These are phyloP conservation scores for Lagocephalus sceleratus DNA, from an alignment of 2,797 vertebrate genomes.

Conservation along the genomic window DNA sequence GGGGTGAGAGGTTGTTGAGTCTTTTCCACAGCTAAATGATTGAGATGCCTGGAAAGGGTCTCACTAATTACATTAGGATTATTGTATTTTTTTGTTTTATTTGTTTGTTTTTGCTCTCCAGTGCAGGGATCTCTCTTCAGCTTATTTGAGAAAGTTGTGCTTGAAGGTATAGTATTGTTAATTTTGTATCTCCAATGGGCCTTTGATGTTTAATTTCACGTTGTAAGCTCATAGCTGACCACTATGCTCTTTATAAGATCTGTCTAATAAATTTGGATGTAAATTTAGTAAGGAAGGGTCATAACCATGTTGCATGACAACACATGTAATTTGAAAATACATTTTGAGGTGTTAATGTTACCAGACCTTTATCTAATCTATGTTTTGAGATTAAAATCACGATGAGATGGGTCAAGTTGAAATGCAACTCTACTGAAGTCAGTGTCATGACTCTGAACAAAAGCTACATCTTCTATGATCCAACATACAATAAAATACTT, in stretches of 20 bases:
- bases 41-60: constrained; percentile 47
- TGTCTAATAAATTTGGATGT: background rate
- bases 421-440: constrained; percentile 24
- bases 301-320: constrained; percentile 15
- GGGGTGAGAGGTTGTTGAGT: background rate
- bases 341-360: constrained; percentile 12
- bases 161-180: constrained; percentile 58
- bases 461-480: constrained; percentile 30
- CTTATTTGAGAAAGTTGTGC: constrained; percentile 65
- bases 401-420: background rate
- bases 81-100: no score
- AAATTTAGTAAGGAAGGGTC: background rate
- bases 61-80: constrained; percentile 70
- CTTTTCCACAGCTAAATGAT: no score
- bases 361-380: constrained; percentile 31
- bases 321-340: constrained; percentile 21
- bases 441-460: constrained; percentile 21
- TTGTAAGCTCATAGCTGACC: constrained; percentile 52
- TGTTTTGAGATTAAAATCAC: constrained; percentile 18
- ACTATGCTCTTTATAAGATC: constrained; percentile 38
- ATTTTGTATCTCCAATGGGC: constrained; percentile 45
- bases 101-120: no score
- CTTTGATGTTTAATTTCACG: constrained; percentile 56
- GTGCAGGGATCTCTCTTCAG: constrained; percentile 31
- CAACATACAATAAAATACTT: constrained; percentile 21